Base-by-base conservation (phyloP, 2,113 vertebrate genomes). In the Mormyrus lacerda region DNA sequence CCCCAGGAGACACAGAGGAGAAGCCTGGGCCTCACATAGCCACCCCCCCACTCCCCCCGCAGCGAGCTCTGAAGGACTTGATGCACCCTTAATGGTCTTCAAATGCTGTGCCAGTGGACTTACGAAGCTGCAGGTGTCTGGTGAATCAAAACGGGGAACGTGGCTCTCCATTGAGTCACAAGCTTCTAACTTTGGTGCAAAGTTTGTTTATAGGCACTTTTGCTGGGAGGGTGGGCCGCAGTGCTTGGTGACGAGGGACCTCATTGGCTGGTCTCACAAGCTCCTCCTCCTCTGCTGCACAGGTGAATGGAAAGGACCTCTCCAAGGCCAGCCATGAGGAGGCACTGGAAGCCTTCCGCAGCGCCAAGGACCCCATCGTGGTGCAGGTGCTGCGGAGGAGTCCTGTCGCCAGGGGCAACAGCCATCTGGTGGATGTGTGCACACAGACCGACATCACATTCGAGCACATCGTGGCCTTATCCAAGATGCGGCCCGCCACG, bases 391-490 rank as follows among this genome's bases (percentile, higher is more conserved):
- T 99, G 91, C 94, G 97, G 48, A 95, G 97, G 92, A 96, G 96
- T n/a, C 97, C 98, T 3, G 76, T 96, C 45, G 94, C 94, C 90
- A 96, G 95, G 92, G 90, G 91, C 50, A 96, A 95, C 10, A 96
- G 95, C 7, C 91, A 93, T 27, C 94, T 99, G 92, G 95, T 95
- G 93, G 96, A 99, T 39, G 98, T 97, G 92, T 97, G 97, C 95
- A 99, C 98, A 35, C 98, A 99, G 95, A 99, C 98, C 0, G 98
- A 99, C 95, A 98, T 99, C 95, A 99, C 98, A 84, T 99, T 99
- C 2, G 97, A 99, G 92, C 98, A 98, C 93, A 97, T 99, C 93
- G 97, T 98, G 97, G 97, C 98, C 90, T 93, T 99, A 92, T 96
- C 97, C 92, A 99, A 99, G 93, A 96, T 99, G 19, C 96, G 96